Percentiles rank a stretch among this genome's conserved stretches.
Evolutionary conservation across 2,113 vertebrate species (phyloP).

Genomic region (Thunnus maccoyii): DNA sequence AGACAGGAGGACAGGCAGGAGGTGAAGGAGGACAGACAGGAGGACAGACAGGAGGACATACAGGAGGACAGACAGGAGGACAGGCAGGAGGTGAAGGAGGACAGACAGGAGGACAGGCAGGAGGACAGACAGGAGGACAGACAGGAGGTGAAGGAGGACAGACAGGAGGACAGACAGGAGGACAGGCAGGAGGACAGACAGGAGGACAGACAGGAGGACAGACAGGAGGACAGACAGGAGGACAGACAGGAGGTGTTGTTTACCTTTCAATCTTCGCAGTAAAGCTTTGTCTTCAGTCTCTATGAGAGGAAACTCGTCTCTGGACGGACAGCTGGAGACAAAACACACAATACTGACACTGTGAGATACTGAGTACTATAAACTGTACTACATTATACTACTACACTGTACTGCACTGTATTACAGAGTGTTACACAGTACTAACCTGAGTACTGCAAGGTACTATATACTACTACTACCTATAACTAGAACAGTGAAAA

Average conservation of each 20-base stretch:
- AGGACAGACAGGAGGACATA: too few relatives aligned
- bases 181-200: too few relatives aligned
- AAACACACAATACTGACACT: neutral
- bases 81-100: neutral
- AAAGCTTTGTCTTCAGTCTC: conserved; percentile 93
- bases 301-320: conserved; percentile 93
- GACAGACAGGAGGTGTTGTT: neutral
- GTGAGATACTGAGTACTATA: neutral
- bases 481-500: too few relatives aligned
- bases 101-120: neutral
- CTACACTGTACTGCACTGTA: neutral
- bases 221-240: neutral
- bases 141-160: too few relatives aligned
- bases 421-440: neutral
- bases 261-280: conserved; percentile 90
- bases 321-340: conserved; percentile 88
- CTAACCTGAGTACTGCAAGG: neutral
- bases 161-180: too few relatives aligned
- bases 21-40: neutral
- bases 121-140: neutral
- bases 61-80: neutral
- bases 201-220: too few relatives aligned
- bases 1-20: too few relatives aligned
- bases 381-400: neutral
- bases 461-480: neutral